phyloP scores from a whole-genome alignment of 92 coral and sea anemone genomes.

The Epizoanthus illoricatus region DNA sequence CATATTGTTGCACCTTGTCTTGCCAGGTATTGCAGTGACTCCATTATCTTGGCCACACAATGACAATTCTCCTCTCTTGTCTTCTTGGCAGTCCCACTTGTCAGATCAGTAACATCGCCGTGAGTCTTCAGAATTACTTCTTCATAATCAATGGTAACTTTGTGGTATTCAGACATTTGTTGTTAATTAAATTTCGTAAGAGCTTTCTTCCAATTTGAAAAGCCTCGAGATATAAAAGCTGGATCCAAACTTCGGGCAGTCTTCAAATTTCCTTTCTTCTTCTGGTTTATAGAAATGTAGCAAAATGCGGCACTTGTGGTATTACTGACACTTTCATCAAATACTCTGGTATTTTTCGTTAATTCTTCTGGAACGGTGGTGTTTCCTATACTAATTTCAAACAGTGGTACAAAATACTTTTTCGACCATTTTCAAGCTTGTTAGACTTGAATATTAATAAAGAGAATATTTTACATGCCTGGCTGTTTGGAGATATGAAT shows the following conservation, averaged over 20 bases:
- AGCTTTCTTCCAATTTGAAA: conserved; percentile 59
- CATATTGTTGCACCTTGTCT: conserved; percentile 12
- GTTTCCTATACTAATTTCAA: no score
- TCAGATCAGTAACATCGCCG: conserved; percentile 47
- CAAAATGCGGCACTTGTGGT: conserved; percentile 42
- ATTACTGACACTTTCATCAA: no score
- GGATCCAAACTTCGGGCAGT: conserved; percentile 42
- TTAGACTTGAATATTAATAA: no score
- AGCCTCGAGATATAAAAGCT: conserved; percentile 52
- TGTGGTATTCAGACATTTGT: conserved; percentile 51
- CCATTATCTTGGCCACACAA: conserved; percentile 42
- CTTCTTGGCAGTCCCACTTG: conserved; percentile 39
- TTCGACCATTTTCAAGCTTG: no score
- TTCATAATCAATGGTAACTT: conserved; percentile 41
- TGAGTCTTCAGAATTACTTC: conserved; percentile 43
- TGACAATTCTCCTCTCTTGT: conserved; percentile 48
- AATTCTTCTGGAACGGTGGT: no score
- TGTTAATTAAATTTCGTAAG: conserved; percentile 41
- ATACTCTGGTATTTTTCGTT: no score
- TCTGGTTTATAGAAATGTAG: conserved; percentile 40
- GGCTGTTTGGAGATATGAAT: no score
- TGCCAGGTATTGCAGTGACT: conserved; percentile 17
- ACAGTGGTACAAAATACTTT: no score
- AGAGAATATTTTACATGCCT: no score
- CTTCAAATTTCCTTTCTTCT: conserved; percentile 41